Evolutionary conservation across 2,888 invertebrate species (phyloP).

Genomic region (Polymixis lichenea): DNA sequence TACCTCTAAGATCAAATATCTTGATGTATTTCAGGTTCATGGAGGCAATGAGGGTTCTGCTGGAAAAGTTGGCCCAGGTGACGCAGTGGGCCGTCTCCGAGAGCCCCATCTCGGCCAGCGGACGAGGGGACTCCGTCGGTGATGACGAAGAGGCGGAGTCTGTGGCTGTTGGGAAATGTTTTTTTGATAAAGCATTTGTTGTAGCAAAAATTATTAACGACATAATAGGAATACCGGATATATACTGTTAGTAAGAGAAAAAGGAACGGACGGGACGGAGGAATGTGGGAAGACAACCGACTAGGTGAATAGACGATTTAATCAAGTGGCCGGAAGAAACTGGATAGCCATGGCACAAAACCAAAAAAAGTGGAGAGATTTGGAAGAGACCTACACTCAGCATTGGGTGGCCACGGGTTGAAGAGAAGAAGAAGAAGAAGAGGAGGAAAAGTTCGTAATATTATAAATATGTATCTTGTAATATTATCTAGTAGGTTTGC

Average conservation of each 20-base stretch:
- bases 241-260: not conserved
- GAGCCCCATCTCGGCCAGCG: constrained; percentile 94
- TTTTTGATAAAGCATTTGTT: not conserved
- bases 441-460: not conserved
- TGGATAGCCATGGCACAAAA: too few species aligned
- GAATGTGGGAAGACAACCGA: too few species aligned
- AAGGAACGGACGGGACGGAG: too few species aligned
- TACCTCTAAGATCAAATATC: constrained; percentile 97
- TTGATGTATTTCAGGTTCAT: constrained; percentile 97
- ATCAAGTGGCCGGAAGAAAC: too few species aligned
- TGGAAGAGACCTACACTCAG: too few species aligned
- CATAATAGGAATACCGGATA: not conserved
- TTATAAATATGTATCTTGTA: not conserved
- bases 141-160: constrained; percentile 75
- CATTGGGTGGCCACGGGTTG: too few species aligned
- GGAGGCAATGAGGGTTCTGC: constrained; percentile 95
- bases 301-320: too few species aligned
- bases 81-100: constrained; percentile 96
- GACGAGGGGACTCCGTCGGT: constrained; percentile 89
- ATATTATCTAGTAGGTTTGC: not conserved
- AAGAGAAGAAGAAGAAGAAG: too few species aligned
- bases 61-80: constrained; percentile 94
- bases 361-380: too few species aligned
- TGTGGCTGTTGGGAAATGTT: constrained; percentile 55
- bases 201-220: not conserved